Conservation (phyloP, 2,797 vertebrate species). For the Coregonus suidteri region DNA sequence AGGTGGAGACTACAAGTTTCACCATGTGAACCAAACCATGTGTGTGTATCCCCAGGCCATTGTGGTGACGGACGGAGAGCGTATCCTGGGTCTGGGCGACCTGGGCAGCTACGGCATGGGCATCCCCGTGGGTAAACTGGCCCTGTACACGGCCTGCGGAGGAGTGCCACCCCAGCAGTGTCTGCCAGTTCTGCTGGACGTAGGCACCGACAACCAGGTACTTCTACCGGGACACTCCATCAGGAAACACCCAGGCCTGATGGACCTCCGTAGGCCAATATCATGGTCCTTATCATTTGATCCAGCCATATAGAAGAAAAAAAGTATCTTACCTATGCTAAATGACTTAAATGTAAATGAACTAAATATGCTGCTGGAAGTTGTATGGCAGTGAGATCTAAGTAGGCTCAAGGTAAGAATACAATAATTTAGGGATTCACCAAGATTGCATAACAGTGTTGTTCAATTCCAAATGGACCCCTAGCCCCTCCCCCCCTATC, state of each 20-base stretch:
- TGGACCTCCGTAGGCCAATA: not conserved
- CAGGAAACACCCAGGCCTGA: conserved; percentile 5
- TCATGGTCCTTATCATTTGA: not conserved
- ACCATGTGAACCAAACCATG: not conserved
- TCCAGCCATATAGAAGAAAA: not conserved
- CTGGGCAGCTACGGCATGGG: conserved; percentile 97
- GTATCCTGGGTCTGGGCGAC: conserved; percentile 96
- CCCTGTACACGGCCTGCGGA: conserved; percentile 94
- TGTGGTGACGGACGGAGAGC: conserved; percentile 95
- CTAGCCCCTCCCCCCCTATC: not conserved
- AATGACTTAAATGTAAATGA: no score
- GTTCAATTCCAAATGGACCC: not conserved
- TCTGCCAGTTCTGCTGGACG: conserved; percentile 91
- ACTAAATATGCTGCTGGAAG: not conserved
- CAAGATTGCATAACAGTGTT: no score
- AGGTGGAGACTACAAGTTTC: not conserved
- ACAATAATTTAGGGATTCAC: no score
- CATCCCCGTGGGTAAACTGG: conserved; percentile 97
- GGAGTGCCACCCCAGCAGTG: conserved; percentile 91
- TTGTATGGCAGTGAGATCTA: not conserved
- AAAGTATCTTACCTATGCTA: no score
- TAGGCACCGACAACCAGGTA: conserved; percentile 98
- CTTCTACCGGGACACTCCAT: not conserved
- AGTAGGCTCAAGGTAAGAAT: not conserved
- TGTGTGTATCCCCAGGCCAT: conserved; percentile 79